These are phyloP conservation scores for Schizopygopsis malacanthus DNA, from an alignment of 2,797 vertebrate species.

Conservation along the genomic window DNA sequence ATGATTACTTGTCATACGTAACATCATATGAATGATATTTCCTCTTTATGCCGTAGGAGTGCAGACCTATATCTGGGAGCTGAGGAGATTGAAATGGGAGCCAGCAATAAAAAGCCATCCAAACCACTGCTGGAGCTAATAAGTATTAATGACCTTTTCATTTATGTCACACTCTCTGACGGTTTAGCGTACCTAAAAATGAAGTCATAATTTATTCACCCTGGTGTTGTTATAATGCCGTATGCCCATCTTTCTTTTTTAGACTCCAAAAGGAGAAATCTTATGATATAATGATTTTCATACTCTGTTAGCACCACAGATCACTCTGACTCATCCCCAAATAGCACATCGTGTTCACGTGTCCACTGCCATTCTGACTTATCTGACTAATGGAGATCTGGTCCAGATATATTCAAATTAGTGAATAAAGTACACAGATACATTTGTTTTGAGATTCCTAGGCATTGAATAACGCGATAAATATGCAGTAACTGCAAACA, in stretches of 20 bases:
- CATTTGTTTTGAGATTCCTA: background rate
- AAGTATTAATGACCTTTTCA: constrained; percentile 58
- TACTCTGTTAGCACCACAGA: background rate
- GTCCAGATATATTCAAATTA: background rate
- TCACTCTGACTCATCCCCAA: background rate
- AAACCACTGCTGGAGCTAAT: constrained; percentile 60
- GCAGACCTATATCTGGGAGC: constrained; percentile 91
- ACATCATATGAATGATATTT: constrained; percentile 2
- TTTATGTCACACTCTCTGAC: background rate
- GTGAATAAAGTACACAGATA: background rate
- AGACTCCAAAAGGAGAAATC: background rate
- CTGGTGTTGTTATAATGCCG: background rate
- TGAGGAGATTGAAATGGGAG: constrained; percentile 84
- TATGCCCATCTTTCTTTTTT: background rate
- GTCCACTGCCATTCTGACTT: background rate
- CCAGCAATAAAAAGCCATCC: constrained; percentile 40
- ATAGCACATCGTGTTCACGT: background rate
- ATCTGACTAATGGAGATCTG: background rate
- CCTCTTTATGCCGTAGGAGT: constrained; percentile 73
- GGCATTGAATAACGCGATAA: background rate
- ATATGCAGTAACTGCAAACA: background rate
- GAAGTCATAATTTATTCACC: background rate
- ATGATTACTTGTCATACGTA: constrained; percentile 17
- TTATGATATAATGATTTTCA: background rate
- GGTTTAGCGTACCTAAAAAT: background rate